Evolutionary conservation across 2,797 vertebrate species (phyloP).

Genomic region (Arrhamphus sclerolepis): DNA sequence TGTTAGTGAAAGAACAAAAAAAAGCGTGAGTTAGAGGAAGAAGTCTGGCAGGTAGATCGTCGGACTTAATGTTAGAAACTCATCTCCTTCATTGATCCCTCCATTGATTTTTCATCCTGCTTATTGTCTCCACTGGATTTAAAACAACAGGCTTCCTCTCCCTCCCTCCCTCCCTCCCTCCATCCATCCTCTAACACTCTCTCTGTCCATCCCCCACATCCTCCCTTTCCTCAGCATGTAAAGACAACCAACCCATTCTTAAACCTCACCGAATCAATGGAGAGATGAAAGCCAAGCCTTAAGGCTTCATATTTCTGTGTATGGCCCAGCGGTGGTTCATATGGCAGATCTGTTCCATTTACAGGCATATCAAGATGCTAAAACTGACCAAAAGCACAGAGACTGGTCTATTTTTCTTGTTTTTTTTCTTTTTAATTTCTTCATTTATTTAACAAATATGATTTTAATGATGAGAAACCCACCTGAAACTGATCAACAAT

Average conservation of each 20-base stretch:
- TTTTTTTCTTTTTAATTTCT: neutral
- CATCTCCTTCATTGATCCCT: conserved; percentile 79
- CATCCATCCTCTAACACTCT: conserved; percentile 56
- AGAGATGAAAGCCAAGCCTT: conserved; percentile 47
- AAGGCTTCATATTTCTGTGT: conserved; percentile 46
- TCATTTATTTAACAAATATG: neutral
- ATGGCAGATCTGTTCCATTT: conserved; percentile 36
- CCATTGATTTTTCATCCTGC: conserved; percentile 80
- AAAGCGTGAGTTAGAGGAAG: conserved; percentile 61
- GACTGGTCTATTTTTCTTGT: conserved; percentile 14
- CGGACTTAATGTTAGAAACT: conserved; percentile 73
- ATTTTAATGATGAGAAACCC: conserved; percentile 4
- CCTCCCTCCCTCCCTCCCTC: conserved; percentile 56
- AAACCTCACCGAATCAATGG: conserved; percentile 70
- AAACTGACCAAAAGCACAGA: conserved; percentile 2
- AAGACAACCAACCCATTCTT: conserved; percentile 68
- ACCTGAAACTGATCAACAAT: conserved; percentile 14
- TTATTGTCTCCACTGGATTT: conserved; percentile 79
- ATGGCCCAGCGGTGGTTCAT: conserved; percentile 17
- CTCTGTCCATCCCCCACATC: conserved; percentile 68
- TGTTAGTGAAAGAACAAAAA: conserved; percentile 53
- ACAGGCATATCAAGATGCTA: conserved; percentile 18
- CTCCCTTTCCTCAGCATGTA: conserved; percentile 49
- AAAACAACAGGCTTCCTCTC: conserved; percentile 73
- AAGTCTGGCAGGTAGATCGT: conserved; percentile 73